phyloP scores from a whole-genome alignment of 1,140 invertebrate species.

The Drosophila gunungcola region DNA sequence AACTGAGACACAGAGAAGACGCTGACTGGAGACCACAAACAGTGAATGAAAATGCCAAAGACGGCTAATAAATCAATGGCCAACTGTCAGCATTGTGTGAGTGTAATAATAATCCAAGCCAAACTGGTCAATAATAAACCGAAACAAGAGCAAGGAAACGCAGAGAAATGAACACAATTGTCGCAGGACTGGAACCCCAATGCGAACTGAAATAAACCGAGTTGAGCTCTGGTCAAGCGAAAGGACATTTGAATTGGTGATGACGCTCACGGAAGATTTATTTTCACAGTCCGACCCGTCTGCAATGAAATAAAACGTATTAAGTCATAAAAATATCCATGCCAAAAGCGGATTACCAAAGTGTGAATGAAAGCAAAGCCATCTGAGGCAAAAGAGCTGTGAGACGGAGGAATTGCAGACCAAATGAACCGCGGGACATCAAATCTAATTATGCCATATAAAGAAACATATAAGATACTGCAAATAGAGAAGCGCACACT shows the following conservation, averaged over 20 bases:
- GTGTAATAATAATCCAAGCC: conserved; percentile 75
- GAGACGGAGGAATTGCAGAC: conserved; percentile 14
- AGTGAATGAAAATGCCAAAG: conserved; percentile 55
- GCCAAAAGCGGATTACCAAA: conserved; percentile 74
- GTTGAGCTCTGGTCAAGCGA: conserved; percentile 70
- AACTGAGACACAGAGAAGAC: conserved; percentile 17
- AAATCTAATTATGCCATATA: conserved; percentile 81
- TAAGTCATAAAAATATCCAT: conserved; percentile 77
- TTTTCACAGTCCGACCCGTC: conserved; percentile 46
- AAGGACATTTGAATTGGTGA: conserved; percentile 78
- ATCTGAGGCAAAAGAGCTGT: conserved; percentile 23
- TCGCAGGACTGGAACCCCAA: conserved; percentile 52
- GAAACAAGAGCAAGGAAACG: conserved; percentile 38
- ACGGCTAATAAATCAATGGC: conserved; percentile 77
- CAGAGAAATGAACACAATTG: conserved; percentile 65
- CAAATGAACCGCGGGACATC: conserved; percentile 60
- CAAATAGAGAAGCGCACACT: conserved; percentile 6
- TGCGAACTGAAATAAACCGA: conserved; percentile 39
- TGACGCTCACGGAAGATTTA: conserved; percentile 73
- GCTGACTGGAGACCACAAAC: conserved; percentile 51
- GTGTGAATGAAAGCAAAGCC: conserved; percentile 61
- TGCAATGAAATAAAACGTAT: conserved; percentile 81
- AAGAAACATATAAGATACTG: conserved; percentile 15
- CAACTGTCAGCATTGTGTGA: conserved; percentile 79
- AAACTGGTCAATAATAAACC: conserved; percentile 80